These are phyloP conservation scores for Moxostoma hubbsi DNA, from an alignment of 2,797 vertebrate genomes.

Conservation along the genomic window DNA sequence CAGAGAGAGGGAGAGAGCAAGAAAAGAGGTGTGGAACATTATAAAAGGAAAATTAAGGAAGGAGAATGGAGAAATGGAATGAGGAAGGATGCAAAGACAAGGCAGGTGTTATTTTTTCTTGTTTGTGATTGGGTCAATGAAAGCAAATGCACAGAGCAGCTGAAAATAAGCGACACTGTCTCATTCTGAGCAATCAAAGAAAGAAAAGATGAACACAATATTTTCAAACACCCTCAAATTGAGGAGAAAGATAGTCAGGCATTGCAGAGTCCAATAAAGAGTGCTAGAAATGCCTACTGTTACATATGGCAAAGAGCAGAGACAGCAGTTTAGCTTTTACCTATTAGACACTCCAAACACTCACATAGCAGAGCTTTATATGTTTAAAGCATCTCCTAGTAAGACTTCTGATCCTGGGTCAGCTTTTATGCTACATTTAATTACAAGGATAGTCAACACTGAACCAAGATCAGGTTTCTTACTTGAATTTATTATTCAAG, in stretches of 20 bases:
- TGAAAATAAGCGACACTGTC: conserved; percentile 49
- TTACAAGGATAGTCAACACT: neutral
- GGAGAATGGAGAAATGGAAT: conserved; percentile 60
- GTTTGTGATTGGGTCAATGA: conserved; percentile 37
- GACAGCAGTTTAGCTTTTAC: conserved; percentile 28
- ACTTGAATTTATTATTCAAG: conserved; percentile 33
- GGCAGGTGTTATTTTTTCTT: conserved; percentile 30
- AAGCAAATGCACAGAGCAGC: conserved; percentile 49
- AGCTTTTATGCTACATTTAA: neutral
- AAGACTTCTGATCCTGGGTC: conserved; percentile 40
- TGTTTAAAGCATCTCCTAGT: conserved; percentile 36
- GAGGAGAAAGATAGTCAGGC: conserved; percentile 66
- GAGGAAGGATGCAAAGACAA: conserved; percentile 47
- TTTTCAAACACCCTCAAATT: conserved; percentile 56
- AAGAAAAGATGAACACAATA: conserved; percentile 69
- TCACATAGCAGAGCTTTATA: conserved; percentile 33
- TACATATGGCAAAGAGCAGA: conserved; percentile 30
- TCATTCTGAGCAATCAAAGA: conserved; percentile 65
- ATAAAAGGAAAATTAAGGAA: conserved; percentile 32
- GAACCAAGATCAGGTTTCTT: conserved; percentile 49
- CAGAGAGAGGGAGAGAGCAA: conserved; percentile 60
- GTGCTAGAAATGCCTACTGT: conserved; percentile 11
- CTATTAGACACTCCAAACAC: neutral
- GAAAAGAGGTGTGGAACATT: conserved; percentile 36
- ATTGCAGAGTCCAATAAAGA: conserved; percentile 58